phyloP scores from a whole-genome alignment of 2,888 invertebrate genomes.

The Ormyrus thymus region DNA sequence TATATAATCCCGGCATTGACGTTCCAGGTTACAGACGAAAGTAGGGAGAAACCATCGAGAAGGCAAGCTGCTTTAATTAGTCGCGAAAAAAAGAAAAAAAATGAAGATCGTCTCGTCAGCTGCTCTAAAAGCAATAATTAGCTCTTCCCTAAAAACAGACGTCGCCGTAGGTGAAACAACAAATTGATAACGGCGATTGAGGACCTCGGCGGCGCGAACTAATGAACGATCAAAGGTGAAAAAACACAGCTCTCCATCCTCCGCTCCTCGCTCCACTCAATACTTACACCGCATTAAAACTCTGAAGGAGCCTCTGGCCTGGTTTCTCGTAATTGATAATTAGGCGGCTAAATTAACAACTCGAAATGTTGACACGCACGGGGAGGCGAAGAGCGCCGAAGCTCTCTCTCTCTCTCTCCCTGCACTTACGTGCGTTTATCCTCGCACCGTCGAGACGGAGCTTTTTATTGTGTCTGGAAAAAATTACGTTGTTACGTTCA shows the following conservation, averaged over 20 bases:
- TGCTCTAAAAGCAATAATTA: no score
- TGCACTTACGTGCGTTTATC: neutral
- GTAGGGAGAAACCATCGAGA: no score
- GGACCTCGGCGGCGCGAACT: neutral
- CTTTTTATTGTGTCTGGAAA: slow-evolving; percentile 2
- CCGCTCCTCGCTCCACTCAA: neutral
- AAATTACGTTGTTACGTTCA: neutral
- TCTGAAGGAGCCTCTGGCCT: slow-evolving; percentile 32
- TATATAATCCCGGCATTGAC: no score
- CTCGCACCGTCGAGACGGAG: neutral
- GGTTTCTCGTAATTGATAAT: slow-evolving; percentile 44
- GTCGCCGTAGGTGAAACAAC: no score
- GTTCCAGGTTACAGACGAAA: no score
- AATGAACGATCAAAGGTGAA: slow-evolving; percentile 38
- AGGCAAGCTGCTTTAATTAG: no score
- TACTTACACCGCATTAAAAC: slow-evolving; percentile 30
- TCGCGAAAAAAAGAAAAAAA: no score
- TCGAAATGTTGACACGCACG: slow-evolving; percentile 33
- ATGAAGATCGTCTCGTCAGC: no score
- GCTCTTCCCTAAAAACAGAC: no score
- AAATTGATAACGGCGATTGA: slow-evolving; percentile 15
- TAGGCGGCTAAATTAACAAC: slow-evolving; percentile 42
- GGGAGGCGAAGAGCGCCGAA: neutral
- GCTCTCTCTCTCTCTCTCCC: neutral
- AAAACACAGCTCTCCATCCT: slow-evolving; percentile 1